These are phyloP conservation scores for Microtus richardsoni DNA, from an alignment of 2,113 vertebrate species.

Conservation along the genomic window DNA sequence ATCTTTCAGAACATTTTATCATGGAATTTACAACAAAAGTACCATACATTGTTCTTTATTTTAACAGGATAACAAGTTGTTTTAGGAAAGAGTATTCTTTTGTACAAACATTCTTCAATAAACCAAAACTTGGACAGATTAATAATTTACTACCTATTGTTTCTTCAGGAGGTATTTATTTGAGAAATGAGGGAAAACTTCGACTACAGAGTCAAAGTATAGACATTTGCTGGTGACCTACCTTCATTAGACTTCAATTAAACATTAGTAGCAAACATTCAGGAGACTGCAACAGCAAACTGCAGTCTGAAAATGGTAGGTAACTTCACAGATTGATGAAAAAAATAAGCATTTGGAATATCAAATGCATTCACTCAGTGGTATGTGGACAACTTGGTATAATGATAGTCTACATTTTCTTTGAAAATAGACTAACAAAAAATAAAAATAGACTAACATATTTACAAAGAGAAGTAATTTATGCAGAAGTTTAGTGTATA, in stretches of 20 bases:
- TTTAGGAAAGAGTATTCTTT: background rate
- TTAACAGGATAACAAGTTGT: background rate
- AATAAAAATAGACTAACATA: background rate
- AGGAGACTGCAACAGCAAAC: background rate
- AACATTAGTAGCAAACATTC: background rate
- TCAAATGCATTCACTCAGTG: background rate
- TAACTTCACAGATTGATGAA: background rate
- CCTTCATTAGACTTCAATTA: background rate
- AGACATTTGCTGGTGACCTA: background rate
- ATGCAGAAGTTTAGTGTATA: background rate
- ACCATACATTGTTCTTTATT: background rate
- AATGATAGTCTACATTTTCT: background rate
- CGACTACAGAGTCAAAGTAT: background rate
- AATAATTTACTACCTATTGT: background rate
- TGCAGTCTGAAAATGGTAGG: background rate
- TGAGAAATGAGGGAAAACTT: background rate
- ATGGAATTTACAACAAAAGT: slow-evolving; percentile 2
- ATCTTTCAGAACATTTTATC: background rate
- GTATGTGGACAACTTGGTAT: background rate
- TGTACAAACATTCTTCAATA: slow-evolving; percentile 6
- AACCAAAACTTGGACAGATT: background rate
- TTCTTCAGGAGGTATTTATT: background rate
- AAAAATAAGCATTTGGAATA: background rate
- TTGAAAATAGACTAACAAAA: background rate
- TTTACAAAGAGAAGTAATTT: background rate